phyloP scores from a whole-genome alignment of 1,140 invertebrate genomes.

The Cyrtorhinus lividipennis region DNA sequence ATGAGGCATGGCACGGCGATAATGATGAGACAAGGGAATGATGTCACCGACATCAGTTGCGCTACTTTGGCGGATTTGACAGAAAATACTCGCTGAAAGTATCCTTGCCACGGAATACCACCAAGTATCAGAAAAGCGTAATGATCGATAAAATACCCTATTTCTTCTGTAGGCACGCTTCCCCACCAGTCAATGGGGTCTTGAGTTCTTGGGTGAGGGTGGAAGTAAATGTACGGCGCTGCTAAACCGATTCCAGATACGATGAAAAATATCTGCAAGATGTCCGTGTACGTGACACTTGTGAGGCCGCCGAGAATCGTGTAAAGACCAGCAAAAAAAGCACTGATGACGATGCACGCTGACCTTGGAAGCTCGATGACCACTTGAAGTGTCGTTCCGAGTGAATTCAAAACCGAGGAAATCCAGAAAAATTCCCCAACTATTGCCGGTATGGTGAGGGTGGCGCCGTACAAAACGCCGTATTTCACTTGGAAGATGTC shows the following conservation, averaged over 20 bases:
- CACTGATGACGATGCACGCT: conserved; percentile 46
- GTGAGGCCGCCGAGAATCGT: conserved; percentile 66
- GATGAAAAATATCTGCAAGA: conserved; percentile 64
- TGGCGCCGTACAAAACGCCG: conserved; percentile 57
- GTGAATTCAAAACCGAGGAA: conserved; percentile 55
- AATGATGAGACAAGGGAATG: conserved; percentile 55
- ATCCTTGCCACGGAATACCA: conserved; percentile 75
- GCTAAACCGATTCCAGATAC: conserved; percentile 45
- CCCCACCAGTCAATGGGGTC: conserved; percentile 45
- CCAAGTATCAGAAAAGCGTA: conserved; percentile 61
- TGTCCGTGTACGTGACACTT: conserved; percentile 66
- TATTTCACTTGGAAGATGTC: conserved; percentile 68
- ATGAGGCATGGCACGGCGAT: conserved; percentile 59
- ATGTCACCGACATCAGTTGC: conserved; percentile 53
- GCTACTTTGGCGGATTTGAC: conserved; percentile 53
- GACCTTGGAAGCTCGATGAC: conserved; percentile 46
- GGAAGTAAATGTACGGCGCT: not conserved
- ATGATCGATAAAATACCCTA: conserved; percentile 51
- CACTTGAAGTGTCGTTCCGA: conserved; percentile 54
- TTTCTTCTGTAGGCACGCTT: conserved; percentile 36
- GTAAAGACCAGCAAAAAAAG: conserved; percentile 54
- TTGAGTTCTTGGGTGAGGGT: conserved; percentile 29
- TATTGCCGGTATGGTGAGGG: conserved; percentile 63
- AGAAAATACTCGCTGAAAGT: conserved; percentile 67
- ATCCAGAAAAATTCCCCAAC: conserved; percentile 69